Evolutionary conservation across 2,888 invertebrate genomes (phyloP).

Genomic region (Aphodius granarius): DNA sequence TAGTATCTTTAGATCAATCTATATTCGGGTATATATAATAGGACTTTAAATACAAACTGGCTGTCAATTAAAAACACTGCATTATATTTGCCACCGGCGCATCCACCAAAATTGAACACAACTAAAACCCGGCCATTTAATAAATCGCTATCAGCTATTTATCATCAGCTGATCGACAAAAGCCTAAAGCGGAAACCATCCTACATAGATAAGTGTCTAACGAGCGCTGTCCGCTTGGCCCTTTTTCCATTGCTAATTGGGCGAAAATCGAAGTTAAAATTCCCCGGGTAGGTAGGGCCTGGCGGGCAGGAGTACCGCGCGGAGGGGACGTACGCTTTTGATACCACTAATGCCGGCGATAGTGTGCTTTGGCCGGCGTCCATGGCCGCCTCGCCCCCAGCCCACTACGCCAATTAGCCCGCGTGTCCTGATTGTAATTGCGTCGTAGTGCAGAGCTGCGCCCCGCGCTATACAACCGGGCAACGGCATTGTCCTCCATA

Average conservation of each 20-base stretch:
- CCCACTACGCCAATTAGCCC: constrained; percentile 41
- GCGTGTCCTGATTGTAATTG: constrained; percentile 39
- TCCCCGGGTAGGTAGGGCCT: neutral
- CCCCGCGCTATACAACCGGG: constrained; percentile 26
- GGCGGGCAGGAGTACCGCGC: neutral
- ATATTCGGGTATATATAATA: no score
- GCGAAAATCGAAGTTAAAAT: neutral
- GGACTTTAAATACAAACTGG: no score
- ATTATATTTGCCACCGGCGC: neutral
- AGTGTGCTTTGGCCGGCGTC: neutral
- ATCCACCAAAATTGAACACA: neutral
- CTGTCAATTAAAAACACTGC: no score
- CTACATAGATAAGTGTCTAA: neutral
- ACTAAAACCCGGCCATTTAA: neutral
- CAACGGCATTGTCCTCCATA: neutral
- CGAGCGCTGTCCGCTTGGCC: neutral
- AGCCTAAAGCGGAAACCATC: neutral
- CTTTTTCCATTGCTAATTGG: neutral
- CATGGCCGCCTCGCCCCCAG: neutral
- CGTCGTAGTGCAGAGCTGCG: constrained; percentile 33
- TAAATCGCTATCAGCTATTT: neutral
- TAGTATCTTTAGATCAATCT: no score
- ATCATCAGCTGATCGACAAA: neutral
- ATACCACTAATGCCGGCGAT: neutral
- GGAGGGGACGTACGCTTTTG: neutral